A percentile compares a stretch with the other conserved stretches of the same genome.
Conservation (phyloP, 1,140 invertebrate genomes). For the Cydia amplana region DNA sequence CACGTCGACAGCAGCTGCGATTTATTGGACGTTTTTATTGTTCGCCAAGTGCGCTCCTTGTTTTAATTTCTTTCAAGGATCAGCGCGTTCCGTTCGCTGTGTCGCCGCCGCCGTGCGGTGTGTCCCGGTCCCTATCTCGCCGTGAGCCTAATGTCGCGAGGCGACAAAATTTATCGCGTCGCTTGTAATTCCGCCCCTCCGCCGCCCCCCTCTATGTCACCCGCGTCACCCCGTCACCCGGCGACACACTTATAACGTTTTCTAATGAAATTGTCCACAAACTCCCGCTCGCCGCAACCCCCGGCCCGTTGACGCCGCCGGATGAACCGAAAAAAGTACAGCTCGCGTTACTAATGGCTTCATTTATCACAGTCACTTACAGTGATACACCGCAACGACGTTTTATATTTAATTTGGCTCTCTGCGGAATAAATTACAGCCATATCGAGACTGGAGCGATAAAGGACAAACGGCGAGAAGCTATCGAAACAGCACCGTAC, state of each 20-base stretch:
- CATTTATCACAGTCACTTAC: conserved; percentile 79
- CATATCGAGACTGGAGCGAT: conserved; percentile 71
- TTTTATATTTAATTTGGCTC: conserved; percentile 79
- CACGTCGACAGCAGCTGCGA: conserved; percentile 47
- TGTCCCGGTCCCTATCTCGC: conserved; percentile 56
- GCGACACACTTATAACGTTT: conserved; percentile 75
- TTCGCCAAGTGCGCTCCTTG: conserved; percentile 57
- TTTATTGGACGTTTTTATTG: conserved; percentile 73
- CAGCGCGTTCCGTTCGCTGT: conserved; percentile 51
- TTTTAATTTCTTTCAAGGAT: conserved; percentile 73
- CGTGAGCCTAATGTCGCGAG: conserved; percentile 69
- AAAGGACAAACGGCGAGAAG: conserved; percentile 68
- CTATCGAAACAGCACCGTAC: conserved; percentile 65
- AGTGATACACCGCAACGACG: conserved; percentile 77
- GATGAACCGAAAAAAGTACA: conserved; percentile 77
- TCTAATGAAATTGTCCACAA: conserved; percentile 80
- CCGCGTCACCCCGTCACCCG: conserved; percentile 63
- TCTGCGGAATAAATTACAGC: conserved; percentile 75
- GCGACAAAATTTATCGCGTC: conserved; percentile 74
- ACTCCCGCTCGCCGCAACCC: conserved; percentile 66
- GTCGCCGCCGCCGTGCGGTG: conserved; percentile 38
- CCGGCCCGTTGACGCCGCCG: conserved; percentile 64
- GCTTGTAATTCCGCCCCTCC: conserved; percentile 70
- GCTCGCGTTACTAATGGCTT: conserved; percentile 78
- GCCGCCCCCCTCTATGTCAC: conserved; percentile 51